These are phyloP conservation scores for Drosophila arawakana DNA, from an alignment of 1,140 invertebrate genomes.

Conservation along the genomic window DNA sequence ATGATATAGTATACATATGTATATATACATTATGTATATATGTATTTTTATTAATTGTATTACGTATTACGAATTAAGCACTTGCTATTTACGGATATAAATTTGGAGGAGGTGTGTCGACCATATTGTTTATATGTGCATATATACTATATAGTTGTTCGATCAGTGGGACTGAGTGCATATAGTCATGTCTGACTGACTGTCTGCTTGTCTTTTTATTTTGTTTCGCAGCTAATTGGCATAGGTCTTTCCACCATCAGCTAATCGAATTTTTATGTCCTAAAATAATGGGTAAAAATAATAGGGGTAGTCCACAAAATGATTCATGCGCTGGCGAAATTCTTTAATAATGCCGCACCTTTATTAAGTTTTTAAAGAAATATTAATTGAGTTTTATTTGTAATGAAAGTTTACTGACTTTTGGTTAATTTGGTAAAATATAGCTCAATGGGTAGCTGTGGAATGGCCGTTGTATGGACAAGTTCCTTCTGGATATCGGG, in stretches of 20 bases:
- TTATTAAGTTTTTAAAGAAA: neutral
- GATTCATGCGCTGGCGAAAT: too few relatives aligned
- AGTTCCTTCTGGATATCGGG: neutral
- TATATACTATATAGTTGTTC: neutral
- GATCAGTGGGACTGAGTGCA: neutral
- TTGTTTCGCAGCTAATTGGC: neutral
- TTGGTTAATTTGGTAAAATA: slow-evolving; percentile 30
- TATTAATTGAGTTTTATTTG: neutral
- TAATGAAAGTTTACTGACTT: slow-evolving; percentile 7
- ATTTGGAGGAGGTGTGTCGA: too few relatives aligned
- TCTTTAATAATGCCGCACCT: neutral
- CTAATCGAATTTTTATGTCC: too few relatives aligned
- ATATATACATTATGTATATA: neutral
- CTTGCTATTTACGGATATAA: too few relatives aligned
- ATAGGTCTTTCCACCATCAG: neutral
- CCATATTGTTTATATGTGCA: neutral
- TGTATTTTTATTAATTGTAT: neutral
- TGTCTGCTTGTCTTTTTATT: neutral
- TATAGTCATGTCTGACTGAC: neutral
- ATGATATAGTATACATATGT: neutral
- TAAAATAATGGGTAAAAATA: too few relatives aligned
- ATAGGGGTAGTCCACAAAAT: too few relatives aligned
- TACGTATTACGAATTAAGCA: neutral
- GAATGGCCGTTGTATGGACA: slow-evolving; percentile 12
- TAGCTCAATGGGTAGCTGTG: slow-evolving; percentile 38